Conservation (phyloP, 2,113 vertebrate genomes). For the Rynchops niger region DNA sequence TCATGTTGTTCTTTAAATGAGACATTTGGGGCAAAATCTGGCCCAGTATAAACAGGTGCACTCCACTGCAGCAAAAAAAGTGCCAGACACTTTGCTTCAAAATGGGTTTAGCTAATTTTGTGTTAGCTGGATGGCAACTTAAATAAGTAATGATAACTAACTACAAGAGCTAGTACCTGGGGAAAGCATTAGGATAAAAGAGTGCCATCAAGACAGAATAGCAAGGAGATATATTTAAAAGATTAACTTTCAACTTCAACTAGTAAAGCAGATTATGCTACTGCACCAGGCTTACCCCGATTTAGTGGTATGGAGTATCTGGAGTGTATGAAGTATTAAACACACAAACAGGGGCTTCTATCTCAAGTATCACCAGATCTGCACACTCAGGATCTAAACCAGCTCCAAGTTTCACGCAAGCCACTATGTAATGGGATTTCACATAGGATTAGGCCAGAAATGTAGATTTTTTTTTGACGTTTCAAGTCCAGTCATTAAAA, state of each 20-base stretch:
- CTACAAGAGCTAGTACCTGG: not conserved
- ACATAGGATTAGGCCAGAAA: conserved; percentile 4
- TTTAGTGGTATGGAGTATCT: not conserved
- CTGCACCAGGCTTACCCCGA: not conserved
- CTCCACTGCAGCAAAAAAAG: not conserved
- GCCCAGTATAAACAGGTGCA: conserved; percentile 50
- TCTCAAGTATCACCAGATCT: not conserved
- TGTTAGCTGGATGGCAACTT: conserved; percentile 6
- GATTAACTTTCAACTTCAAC: conserved; percentile 31
- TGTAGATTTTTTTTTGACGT: not conserved
- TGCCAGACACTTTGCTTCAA: not conserved
- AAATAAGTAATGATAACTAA: conserved; percentile 19
- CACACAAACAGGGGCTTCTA: conserved; percentile 8
- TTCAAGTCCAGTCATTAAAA: not conserved
- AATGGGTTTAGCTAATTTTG: conserved; percentile 28
- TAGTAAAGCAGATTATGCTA: conserved; percentile 13
- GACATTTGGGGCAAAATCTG: conserved; percentile 45
- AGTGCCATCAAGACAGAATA: not conserved
- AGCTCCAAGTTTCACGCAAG: not conserved
- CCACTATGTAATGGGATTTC: conserved; percentile 20
- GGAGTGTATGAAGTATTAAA: not conserved
- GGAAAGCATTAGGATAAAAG: not conserved
- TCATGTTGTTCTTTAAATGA: conserved; percentile 45
- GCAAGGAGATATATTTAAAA: not conserved
- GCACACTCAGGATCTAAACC: not conserved